Base-by-base conservation (phyloP, 37 sponge, comb jelly and placozoan species). In the Spongilla lacustris region DNA sequence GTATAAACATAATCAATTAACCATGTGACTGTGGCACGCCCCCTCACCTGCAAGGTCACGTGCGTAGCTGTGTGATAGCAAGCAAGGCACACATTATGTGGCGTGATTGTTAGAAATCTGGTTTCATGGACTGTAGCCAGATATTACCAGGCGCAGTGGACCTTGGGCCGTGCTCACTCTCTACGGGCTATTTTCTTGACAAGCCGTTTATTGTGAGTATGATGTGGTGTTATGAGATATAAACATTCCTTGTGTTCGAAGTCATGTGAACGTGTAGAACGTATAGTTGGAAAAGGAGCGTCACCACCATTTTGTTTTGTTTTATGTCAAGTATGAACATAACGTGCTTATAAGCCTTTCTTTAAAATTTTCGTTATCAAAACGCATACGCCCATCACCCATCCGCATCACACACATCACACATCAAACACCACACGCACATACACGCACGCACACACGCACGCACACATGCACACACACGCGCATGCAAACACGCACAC, bases 61-160 rank as follows among this genome's bases (percentile, higher is more conserved):
- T 30, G 73, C 73, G 27, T 33, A 1, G 32, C 32, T 72, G 32
- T 30, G 73, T 72, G 17, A 29, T 6, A 70, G 71, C 28, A 8
- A 72, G 73, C 73, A 72, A 33, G 73, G 29, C 73, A 72, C 73
- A 8, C 73, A 34, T 34, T 9, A 72, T 30, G 73, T 72, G 73
- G 73, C 73, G 29, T 72, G 32, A 33, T 33, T 72, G 27, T 0
- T 6, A 17, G 19, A 17, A 58, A 58, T 17, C 58, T 58, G 58
- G 58, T 58, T 58, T 58, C 58, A 90, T 90, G 90, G 81, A 90
- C 41, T 85, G 90, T 46, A 90, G 90, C 68, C 85, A 90, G 90
- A 85, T 88, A 21, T 76, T 96, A 4, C 93, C 93, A 46, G 96
- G 96, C 31, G 96, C 96, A 19, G 93, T 93, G 33, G 93, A 93